These are phyloP conservation scores for Gila orcuttii DNA, from an alignment of 2,113 vertebrate genomes.

Conservation along the genomic window DNA sequence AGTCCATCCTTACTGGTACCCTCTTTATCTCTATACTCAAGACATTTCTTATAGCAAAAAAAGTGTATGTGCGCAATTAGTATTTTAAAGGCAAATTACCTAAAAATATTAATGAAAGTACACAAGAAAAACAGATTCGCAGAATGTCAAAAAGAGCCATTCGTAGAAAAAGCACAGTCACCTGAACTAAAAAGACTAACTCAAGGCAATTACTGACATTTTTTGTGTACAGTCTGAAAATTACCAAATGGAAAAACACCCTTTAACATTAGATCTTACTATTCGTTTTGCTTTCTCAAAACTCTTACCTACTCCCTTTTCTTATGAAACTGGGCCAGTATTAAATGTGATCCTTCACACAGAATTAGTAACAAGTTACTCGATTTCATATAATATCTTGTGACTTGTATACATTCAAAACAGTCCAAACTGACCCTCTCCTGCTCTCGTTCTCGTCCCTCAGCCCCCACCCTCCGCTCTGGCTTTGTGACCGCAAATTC, in stretches of 20 bases:
- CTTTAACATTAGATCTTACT: not conserved
- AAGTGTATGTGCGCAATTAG: not conserved
- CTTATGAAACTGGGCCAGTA: not conserved
- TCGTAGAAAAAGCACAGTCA: slow-evolving; percentile 11
- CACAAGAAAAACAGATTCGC: not conserved
- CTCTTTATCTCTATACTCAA: not conserved
- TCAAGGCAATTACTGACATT: slow-evolving; percentile 12
- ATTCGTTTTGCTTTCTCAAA: not conserved
- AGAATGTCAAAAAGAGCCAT: not conserved
- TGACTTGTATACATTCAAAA: not conserved
- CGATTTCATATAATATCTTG: not conserved
- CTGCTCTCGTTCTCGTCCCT: not conserved
- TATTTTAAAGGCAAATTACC: not conserved
- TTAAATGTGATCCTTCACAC: not conserved
- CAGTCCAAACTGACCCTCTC: not conserved
- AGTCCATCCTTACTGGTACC: not conserved
- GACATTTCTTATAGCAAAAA: not conserved
- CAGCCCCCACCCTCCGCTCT: slow-evolving; percentile 50
- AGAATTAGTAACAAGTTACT: not conserved
- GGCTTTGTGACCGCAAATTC: slow-evolving; percentile 28
- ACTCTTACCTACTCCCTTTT: slow-evolving; percentile 14
- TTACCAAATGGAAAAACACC: not conserved
- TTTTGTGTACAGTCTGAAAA: slow-evolving; percentile 4
- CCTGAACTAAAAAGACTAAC: slow-evolving; percentile 4
- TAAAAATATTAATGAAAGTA: not conserved